A percentile compares a stretch with the other conserved stretches of the same genome.
Evolutionary conservation across 2,888 invertebrate genomes (phyloP).

Genomic region (Netelia virgata): DNA sequence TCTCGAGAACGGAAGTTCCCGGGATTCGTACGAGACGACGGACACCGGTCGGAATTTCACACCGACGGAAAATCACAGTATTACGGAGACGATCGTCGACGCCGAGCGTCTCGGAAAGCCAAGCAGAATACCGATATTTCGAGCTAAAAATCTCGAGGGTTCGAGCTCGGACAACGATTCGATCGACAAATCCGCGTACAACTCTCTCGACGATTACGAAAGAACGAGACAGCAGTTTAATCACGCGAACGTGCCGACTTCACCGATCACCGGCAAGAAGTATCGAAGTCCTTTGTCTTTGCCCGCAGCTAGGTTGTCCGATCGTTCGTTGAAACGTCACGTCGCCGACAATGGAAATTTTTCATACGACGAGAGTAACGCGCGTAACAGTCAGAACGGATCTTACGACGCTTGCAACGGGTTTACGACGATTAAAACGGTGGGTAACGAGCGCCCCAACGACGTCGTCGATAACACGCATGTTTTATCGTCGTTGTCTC

Average conservation of each 20-base stretch:
- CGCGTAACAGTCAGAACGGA: slow-evolving; percentile 56
- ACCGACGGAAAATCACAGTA: slow-evolving; percentile 20
- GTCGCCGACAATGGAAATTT: slow-evolving; percentile 73
- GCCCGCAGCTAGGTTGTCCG: slow-evolving; percentile 72
- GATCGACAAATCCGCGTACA: slow-evolving; percentile 73
- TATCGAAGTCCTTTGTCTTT: slow-evolving; percentile 80
- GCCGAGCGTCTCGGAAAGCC: slow-evolving; percentile 76
- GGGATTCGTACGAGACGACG: slow-evolving; percentile 41
- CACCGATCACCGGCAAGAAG: slow-evolving; percentile 81
- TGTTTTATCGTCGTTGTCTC: slow-evolving; percentile 33
- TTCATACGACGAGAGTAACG: slow-evolving; percentile 68
- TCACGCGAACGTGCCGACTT: slow-evolving; percentile 77
- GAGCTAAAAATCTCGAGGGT: slow-evolving; percentile 77
- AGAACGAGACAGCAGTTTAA: slow-evolving; percentile 41
- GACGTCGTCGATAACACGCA: slow-evolving; percentile 38
- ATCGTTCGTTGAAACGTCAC: slow-evolving; percentile 70
- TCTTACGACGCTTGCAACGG: slow-evolving; percentile 59
- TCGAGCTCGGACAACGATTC: slow-evolving; percentile 75
- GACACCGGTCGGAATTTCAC: slow-evolving; percentile 29
- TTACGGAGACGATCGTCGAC: slow-evolving; percentile 68
- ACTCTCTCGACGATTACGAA: slow-evolving; percentile 74
- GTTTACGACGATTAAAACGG: slow-evolving; percentile 42
- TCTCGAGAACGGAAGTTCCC: slow-evolving; percentile 45
- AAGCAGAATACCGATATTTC: slow-evolving; percentile 80
- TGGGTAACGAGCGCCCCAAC: slow-evolving; percentile 48